These are phyloP conservation scores for Bruchidius siliquastri DNA, from an alignment of 2,888 invertebrate species.

Conservation along the genomic window DNA sequence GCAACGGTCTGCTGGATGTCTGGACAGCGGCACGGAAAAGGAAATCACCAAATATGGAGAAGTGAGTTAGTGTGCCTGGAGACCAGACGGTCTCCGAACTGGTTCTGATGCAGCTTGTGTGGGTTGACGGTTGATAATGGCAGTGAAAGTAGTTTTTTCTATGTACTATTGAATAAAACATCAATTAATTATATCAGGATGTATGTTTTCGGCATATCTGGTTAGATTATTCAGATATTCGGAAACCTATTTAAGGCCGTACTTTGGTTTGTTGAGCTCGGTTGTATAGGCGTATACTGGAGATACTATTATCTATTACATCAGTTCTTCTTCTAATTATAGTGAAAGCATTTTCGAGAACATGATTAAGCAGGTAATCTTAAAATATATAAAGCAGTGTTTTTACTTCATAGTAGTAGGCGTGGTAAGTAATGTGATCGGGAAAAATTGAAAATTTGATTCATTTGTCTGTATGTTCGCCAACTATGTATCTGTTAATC, in stretches of 20 bases:
- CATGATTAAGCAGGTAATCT: too few species aligned
- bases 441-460: too few species aligned
- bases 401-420: too few species aligned
- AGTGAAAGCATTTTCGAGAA: neutral
- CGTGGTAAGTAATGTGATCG: too few species aligned
- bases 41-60: constrained; percentile 31
- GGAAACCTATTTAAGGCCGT: neutral
- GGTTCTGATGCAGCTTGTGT: neutral
- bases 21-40: neutral
- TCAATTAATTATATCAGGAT: neutral
- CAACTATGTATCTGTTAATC: too few species aligned
- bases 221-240: neutral
- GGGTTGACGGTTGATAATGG: neutral
- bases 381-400: too few species aligned
- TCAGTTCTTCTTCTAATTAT: neutral
- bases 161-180: neutral
- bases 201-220: neutral
- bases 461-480: too few species aligned
- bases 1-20: neutral
- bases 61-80: constrained; percentile 18
- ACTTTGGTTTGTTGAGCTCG: neutral
- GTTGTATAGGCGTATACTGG: neutral
- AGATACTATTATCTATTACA: neutral
- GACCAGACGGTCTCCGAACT: neutral
- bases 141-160: neutral